phyloP scores from a whole-genome alignment of 1,140 invertebrate species.

The Drosophila obscura region DNA sequence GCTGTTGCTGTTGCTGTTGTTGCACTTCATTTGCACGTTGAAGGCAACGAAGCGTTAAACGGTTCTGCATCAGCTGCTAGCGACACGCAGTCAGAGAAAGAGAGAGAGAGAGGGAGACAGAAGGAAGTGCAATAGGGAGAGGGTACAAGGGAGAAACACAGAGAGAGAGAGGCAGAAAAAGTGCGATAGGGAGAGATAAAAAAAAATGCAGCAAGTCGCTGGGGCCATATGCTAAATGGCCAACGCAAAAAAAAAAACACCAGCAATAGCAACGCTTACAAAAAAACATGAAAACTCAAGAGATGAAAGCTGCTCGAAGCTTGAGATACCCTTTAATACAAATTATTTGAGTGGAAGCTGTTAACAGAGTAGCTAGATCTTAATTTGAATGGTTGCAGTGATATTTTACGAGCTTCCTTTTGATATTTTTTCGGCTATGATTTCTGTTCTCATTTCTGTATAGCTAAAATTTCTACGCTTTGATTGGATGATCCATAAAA shows the following conservation, averaged over 20 bases:
- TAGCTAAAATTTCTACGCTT: too few relatives aligned
- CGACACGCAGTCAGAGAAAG: slow-evolving; percentile 33
- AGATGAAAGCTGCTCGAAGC: too few relatives aligned
- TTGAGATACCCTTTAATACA: too few relatives aligned
- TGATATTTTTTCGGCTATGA: too few relatives aligned
- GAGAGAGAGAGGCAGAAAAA: not conserved
- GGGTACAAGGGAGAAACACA: not conserved
- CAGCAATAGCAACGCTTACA: slow-evolving; percentile 17
- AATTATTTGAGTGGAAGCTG: too few relatives aligned
- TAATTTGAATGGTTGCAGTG: too few relatives aligned
- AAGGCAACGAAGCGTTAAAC: slow-evolving; percentile 65
- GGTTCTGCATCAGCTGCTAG: slow-evolving; percentile 59
- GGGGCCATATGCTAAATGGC: slow-evolving; percentile 56
- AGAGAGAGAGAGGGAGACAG: not conserved
- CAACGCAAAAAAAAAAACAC: not conserved
- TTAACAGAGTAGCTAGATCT: too few relatives aligned
- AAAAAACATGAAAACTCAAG: slow-evolving; percentile 7
- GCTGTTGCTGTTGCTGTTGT: slow-evolving; percentile 49
- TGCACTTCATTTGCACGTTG: slow-evolving; percentile 70
- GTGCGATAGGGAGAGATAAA: slow-evolving; percentile 3
- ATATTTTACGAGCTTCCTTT: too few relatives aligned
- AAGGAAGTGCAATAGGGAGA: too few relatives aligned
- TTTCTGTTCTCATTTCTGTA: too few relatives aligned
- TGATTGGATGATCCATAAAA: too few relatives aligned
- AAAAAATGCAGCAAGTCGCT: slow-evolving; percentile 21